Evolutionary conservation across 2,113 vertebrate genomes (phyloP).

Genomic region (Campylomormyrus numenius): DNA sequence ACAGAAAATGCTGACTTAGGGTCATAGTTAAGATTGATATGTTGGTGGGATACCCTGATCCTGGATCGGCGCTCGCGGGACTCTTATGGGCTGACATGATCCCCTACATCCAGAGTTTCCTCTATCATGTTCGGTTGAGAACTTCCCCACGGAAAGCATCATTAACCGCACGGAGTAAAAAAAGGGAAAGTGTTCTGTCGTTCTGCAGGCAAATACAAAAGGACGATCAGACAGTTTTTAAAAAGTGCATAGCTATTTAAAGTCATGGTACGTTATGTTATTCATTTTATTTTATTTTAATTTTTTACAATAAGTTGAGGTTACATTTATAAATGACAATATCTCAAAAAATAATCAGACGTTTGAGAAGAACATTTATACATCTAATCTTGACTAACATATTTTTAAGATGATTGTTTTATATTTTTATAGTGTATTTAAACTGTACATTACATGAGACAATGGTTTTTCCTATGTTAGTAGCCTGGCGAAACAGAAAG

Average conservation of each 20-base stretch:
- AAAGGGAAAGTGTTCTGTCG: not conserved
- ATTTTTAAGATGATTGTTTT: not conserved
- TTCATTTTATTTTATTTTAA: not conserved
- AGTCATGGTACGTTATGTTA: not conserved
- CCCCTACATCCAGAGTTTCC: slow-evolving; percentile 5
- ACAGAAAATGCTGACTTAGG: not conserved
- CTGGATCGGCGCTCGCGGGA: not conserved
- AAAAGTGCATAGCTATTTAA: not conserved
- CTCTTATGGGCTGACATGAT: not conserved
- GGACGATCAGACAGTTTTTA: not conserved
- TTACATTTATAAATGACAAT: not conserved
- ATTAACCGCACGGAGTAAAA: not conserved
- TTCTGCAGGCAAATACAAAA: not conserved
- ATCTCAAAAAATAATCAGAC: not conserved
- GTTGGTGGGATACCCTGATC: not conserved
- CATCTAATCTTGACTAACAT: not conserved
- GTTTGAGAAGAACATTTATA: not conserved
- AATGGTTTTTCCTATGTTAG: not conserved
- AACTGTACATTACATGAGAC: not conserved
- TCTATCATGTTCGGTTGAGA: slow-evolving; percentile 27
- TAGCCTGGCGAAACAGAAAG: not conserved
- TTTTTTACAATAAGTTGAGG: not conserved
- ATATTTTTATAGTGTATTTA: not conserved
- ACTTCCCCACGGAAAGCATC: not conserved
- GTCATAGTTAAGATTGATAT: not conserved